Evolutionary conservation across 2,113 vertebrate species (phyloP).

Genomic region (Psammodynastes pulverulentus): DNA sequence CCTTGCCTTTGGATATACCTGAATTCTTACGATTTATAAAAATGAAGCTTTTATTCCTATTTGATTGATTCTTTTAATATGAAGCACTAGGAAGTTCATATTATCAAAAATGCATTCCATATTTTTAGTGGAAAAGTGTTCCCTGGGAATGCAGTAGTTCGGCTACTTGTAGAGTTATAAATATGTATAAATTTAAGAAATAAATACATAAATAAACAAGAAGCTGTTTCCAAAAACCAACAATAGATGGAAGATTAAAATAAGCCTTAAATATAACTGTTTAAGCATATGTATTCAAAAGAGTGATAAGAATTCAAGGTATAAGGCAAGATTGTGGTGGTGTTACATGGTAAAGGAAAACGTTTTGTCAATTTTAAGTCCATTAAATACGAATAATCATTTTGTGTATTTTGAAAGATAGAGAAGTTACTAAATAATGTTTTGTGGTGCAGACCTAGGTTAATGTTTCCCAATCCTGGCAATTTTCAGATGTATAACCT

Average conservation of each 20-base stretch:
- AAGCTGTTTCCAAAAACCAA: not conserved
- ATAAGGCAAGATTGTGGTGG: not conserved
- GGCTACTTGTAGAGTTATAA: not conserved
- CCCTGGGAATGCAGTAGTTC: not conserved
- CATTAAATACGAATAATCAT: not conserved
- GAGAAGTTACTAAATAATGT: not conserved
- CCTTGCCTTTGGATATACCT: not conserved
- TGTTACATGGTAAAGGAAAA: not conserved
- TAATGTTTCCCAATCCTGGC: not conserved
- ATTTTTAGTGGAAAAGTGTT: not conserved
- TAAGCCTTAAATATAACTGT: not conserved
- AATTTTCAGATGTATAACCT: not conserved
- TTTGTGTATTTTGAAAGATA: not conserved
- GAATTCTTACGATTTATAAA: not conserved
- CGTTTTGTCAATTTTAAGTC: not conserved
- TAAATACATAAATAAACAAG: not conserved
- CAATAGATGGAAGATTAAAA: not conserved
- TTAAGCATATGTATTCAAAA: not conserved
- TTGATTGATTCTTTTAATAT: not conserved
- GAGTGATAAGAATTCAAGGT: not conserved
- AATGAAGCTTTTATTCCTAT: not conserved
- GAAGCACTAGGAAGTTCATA: not conserved
- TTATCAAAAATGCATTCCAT: not conserved
- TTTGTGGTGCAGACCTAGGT: not conserved
- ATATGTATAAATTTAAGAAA: not conserved